Evolutionary conservation across 30 jellyfish, hydroid and myxozoan species (phyloP), one percentile per base, ranked within the genome.

Genomic region (Turritopsis dohrnii): DNA sequence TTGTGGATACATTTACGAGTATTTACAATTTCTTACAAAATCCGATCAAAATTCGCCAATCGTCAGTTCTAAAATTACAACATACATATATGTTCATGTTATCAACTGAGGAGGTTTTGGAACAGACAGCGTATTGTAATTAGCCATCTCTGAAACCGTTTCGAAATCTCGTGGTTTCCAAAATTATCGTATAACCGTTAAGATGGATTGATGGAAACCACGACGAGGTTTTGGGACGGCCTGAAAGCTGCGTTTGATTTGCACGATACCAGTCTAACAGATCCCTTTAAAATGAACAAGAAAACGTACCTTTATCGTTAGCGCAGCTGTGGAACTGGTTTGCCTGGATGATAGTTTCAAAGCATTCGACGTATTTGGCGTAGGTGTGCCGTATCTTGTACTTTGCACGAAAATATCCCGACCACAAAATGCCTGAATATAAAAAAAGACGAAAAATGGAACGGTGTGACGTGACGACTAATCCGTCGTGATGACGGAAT

Each of bases 381-480:
- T 3, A 41, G 60, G 9, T 41, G 60, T 41, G 5, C 60, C 60
- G 60, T 41, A 41, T 41, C 60, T 41, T 29, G 95, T 87, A 85
- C 95, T 87, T 82, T 87, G 87, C 23, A 87, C 89, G 18, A 79
- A 76, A 21, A 87, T 66, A 25, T 83, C 60, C 8, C 95, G 86
- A 81, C 89, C 89, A 71, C 95, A 81, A 76, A 87, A 87, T 54
- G 95, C 66, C 95, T 87, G 89, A 29, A 71, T 65, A 73, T 54
- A 22, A 75, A 52, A 79, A 52, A 79, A 54, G 82, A 76, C 19
- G 23, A 41, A n/a, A n/a, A n/a, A n/a, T n/a, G n/a, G 60, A 13
- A 41, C 13, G 60, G 9, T 13, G 13, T 41, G 60, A 41, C 60
- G 60, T 41, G 13, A 41, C 13, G 5, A 41, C 60, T 41, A 41